These are phyloP conservation scores for human DNA, from an alignment of 2,113 vertebrate species.

Conservation along the genomic window GRCh38 chr3:80753501-80754000, in stretches of 20 bases:
- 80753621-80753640: conserved; percentile 59
- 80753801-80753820: background rate
- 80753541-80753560: conserved; percentile 66
- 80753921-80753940: conserved; percentile 52
- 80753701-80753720: background rate
- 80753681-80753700: conserved; percentile 42
- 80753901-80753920: conserved; percentile 10
- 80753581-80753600: conserved; percentile 58
- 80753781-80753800: background rate
- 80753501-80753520: conserved; percentile 54
- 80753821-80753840: background rate
- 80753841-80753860: background rate
- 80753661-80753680: conserved; percentile 49
- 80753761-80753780: background rate
- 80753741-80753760: conserved; percentile 11
- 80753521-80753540: conserved; percentile 72
- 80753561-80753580: conserved; percentile 62
- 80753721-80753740: conserved; percentile 18
- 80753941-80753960: background rate
- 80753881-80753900: conserved; percentile 13
- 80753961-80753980: conserved; percentile 8
- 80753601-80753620: conserved; percentile 55
- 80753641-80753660: conserved; percentile 50
- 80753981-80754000: conserved; percentile 1
- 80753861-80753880: conserved; percentile 11